phyloP scores from a whole-genome alignment of 1,140 invertebrate genomes.

The Solen grandis region DNA sequence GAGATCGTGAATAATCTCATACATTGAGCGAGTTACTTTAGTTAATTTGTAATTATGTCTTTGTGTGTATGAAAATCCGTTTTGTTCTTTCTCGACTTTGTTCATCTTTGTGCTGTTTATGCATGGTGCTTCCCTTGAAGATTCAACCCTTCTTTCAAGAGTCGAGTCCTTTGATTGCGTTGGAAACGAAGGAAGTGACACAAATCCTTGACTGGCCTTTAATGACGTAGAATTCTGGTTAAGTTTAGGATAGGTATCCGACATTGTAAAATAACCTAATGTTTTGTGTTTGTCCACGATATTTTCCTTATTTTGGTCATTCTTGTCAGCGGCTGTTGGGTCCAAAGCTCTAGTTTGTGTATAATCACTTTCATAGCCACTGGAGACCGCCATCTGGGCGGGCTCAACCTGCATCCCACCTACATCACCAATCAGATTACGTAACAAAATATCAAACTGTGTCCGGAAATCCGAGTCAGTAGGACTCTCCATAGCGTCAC shows the following conservation, averaged over 20 bases:
- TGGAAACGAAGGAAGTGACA: constrained; percentile 39
- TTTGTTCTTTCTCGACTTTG: constrained; percentile 9
- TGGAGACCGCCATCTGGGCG: constrained; percentile 66
- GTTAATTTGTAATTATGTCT: constrained; percentile 67
- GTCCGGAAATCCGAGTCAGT: constrained; percentile 28
- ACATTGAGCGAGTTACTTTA: constrained; percentile 69
- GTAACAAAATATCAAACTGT: constrained; percentile 36
- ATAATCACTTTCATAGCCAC: constrained; percentile 72
- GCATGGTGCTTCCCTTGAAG: not conserved
- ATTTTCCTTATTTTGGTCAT: constrained; percentile 18
- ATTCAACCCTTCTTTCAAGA: not conserved
- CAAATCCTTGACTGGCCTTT: constrained; percentile 22
- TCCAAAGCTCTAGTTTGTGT: constrained; percentile 43
- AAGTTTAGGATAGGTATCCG: constrained; percentile 54
- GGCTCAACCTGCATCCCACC: constrained; percentile 47
- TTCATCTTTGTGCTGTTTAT: not conserved
- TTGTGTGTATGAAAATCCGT: constrained; percentile 61
- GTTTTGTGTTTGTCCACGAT: not conserved
- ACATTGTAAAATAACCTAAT: constrained; percentile 55
- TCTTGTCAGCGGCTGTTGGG: not conserved
- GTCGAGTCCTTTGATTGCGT: constrained; percentile 1
- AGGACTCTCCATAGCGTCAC: not conserved
- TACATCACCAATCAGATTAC: constrained; percentile 45
- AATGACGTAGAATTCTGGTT: not conserved
- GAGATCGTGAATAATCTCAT: constrained; percentile 70